A percentile compares a stretch with the other conserved stretches of the same genome.
These are phyloP conservation scores for Rhyacophila evoluta DNA, from an alignment of 2,888 invertebrate genomes.

Conservation along the genomic window DNA sequence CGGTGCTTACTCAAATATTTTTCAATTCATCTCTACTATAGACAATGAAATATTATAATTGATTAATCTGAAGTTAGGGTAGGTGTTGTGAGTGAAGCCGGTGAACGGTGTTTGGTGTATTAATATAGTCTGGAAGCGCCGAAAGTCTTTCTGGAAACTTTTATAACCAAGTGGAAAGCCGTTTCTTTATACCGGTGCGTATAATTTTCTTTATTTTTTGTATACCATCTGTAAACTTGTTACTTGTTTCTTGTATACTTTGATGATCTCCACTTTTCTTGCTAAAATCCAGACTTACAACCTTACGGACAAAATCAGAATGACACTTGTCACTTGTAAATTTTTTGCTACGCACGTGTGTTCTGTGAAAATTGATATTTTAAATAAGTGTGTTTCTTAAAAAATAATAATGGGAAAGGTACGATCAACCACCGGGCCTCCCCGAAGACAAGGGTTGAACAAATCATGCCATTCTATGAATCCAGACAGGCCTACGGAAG, in stretches of 20 bases:
- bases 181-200: background rate
- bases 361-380: background rate
- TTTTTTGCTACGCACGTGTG: constrained; percentile 39
- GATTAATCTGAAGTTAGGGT: background rate
- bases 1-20: too few species aligned
- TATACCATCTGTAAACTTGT: background rate
- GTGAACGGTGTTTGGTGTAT: background rate
- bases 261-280: background rate
- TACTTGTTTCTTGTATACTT: background rate
- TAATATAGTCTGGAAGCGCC: background rate
- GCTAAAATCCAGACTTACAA: constrained; percentile 39
- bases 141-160: background rate
- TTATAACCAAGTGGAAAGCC: background rate
- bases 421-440: constrained; percentile 77
- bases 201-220: background rate
- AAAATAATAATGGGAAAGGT: constrained; percentile 78
- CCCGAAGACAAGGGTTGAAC: constrained; percentile 87
- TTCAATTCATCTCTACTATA: too few species aligned
- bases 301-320: constrained; percentile 26
- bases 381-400: background rate
- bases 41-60: background rate
- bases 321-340: background rate
- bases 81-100: background rate
- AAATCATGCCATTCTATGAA: constrained; percentile 95
- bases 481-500: constrained; percentile 84